These are phyloP conservation scores for Ischnura elegans DNA, from an alignment of 2,888 invertebrate genomes.

Conservation along the genomic window DNA sequence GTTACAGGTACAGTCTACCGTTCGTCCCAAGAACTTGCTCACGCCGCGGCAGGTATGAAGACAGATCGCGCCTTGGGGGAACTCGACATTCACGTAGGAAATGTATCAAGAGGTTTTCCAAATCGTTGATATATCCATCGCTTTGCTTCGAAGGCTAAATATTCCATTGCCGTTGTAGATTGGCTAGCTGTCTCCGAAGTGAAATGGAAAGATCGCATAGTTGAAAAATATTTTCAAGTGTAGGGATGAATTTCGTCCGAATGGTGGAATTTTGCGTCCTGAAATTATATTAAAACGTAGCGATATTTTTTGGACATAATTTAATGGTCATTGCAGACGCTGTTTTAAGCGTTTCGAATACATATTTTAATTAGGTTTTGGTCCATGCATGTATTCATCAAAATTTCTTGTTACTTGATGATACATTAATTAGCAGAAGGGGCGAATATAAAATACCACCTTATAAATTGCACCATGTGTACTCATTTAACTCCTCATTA, in stretches of 20 bases:
- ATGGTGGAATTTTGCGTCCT: too few relatives aligned
- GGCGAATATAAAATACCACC: too few relatives aligned
- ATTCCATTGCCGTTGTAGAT: neutral
- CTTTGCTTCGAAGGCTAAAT: neutral
- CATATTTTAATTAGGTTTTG: too few relatives aligned
- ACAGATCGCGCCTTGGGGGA: neutral
- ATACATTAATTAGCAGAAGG: too few relatives aligned
- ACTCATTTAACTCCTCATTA: too few relatives aligned
- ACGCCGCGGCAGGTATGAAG: neutral
- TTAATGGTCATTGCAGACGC: too few relatives aligned
- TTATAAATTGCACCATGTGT: too few relatives aligned
- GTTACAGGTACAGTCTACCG: slow-evolving; percentile 7
- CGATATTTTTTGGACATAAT: too few relatives aligned
- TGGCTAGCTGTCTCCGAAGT: neutral
- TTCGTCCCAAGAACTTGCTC: neutral
- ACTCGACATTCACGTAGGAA: neutral
- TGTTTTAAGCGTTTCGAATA: too few relatives aligned
- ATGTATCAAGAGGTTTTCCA: neutral
- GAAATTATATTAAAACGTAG: too few relatives aligned
- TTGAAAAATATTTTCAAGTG: neutral
- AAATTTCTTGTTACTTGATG: too few relatives aligned
- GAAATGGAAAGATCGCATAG: neutral
- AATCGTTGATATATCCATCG: neutral
- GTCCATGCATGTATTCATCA: too few relatives aligned
- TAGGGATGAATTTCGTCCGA: neutral